A percentile compares a stretch with the other conserved stretches of the same genome.
These are phyloP conservation scores for Tinea semifulvella DNA, from an alignment of 2,888 invertebrate genomes.

Conservation along the genomic window DNA sequence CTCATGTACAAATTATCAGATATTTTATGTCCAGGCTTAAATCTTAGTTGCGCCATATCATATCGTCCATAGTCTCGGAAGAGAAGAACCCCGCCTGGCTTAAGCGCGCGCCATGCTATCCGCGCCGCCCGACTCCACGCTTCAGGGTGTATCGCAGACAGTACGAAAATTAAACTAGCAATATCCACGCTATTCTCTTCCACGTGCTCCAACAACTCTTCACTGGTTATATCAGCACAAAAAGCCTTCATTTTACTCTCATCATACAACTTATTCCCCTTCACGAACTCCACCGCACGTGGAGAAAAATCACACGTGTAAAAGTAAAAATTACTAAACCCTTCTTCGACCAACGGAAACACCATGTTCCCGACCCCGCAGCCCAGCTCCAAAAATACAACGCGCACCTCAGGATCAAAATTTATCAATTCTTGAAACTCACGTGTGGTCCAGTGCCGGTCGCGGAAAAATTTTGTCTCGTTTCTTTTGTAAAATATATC, in stretches of 20 bases:
- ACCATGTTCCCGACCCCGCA: conserved; percentile 98
- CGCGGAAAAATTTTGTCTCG: conserved; percentile 91
- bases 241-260: conserved; percentile 76
- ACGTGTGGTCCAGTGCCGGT: conserved; percentile 95
- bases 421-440: conserved; percentile 87
- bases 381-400: conserved; percentile 82
- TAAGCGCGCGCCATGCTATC: conserved; percentile 73
- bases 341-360: conserved; percentile 88
- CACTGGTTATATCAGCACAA: conserved; percentile 83
- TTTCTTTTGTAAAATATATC: conserved; percentile 97
- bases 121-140: conserved; percentile 73
- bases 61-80: conserved; percentile 95
- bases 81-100: conserved; percentile 81
- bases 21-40: conserved; percentile 92
- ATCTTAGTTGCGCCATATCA: conserved; percentile 96
- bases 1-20: conserved; percentile 93
- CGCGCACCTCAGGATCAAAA: conserved; percentile 60
- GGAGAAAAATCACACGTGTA: conserved; percentile 95
- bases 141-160: conserved; percentile 92
- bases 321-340: conserved; percentile 69
- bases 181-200: conserved; percentile 71
- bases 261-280: conserved; percentile 73
- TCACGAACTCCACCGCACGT: conserved; percentile 88
- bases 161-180: conserved; percentile 90
- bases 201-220: conserved; percentile 69